Conservation (phyloP, 1,140 invertebrate genomes). For the Neomicropteryx cornuta region DNA sequence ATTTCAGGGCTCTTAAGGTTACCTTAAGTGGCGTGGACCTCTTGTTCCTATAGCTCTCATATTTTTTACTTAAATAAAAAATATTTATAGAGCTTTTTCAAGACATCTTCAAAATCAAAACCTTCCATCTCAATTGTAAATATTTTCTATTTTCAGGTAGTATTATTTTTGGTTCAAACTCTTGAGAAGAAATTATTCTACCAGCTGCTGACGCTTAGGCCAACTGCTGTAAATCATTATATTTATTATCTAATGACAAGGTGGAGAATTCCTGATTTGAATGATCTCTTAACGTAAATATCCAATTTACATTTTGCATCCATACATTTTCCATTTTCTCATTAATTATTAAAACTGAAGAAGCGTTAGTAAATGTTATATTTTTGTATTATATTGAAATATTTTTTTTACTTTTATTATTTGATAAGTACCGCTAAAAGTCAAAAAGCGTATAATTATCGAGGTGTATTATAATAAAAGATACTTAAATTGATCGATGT, state of each 20-base stretch:
- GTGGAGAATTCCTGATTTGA: slow-evolving; percentile 35
- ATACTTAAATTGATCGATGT: neutral
- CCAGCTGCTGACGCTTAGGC: slow-evolving; percentile 35
- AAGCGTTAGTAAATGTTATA: no score
- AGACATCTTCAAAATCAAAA: neutral
- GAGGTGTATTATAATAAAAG: slow-evolving; percentile 1
- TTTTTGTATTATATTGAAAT: no score
- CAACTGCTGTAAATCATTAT: slow-evolving; percentile 42
- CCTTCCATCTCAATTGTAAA: neutral
- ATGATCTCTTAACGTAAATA: slow-evolving; percentile 39
- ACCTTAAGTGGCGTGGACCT: no score
- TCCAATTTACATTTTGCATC: no score
- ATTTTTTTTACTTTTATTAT: no score
- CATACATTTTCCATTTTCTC: neutral
- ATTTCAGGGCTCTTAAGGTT: no score
- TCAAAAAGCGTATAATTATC: slow-evolving; percentile 4
- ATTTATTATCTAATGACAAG: slow-evolving; percentile 40
- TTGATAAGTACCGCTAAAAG: no score
- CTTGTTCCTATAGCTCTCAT: no score
- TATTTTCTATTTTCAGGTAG: slow-evolving; percentile 24
- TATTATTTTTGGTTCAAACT: slow-evolving; percentile 43
- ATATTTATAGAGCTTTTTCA: neutral
- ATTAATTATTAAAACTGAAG: no score
- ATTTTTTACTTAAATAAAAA: slow-evolving; percentile 10
- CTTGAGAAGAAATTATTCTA: slow-evolving; percentile 41